Evolutionary conservation across 2,888 invertebrate genomes (phyloP).

Genomic region (Trimorus sp.): DNA sequence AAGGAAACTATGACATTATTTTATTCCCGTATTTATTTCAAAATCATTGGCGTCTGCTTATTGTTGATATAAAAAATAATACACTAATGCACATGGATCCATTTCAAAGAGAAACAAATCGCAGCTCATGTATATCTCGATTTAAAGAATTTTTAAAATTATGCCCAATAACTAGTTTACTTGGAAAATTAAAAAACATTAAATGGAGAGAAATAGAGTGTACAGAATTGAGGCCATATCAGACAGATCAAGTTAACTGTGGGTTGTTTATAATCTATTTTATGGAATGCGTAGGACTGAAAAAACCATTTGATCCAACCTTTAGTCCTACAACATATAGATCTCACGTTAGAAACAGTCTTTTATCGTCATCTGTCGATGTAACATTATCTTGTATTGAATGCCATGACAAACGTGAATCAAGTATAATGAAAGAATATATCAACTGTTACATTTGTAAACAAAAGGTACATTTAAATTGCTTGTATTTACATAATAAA

Average conservation of each 20-base stretch:
- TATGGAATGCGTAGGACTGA: background rate
- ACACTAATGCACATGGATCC: slow-evolving; percentile 1
- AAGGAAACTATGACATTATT: background rate
- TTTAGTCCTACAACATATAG: background rate
- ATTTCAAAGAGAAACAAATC: background rate
- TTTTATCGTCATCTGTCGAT: too few relatives aligned
- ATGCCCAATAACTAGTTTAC: background rate
- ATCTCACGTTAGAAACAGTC: background rate
- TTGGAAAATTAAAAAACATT: background rate
- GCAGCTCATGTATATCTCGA: background rate
- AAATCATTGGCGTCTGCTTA: background rate
- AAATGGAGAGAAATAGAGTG: background rate
- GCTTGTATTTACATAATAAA: too few relatives aligned
- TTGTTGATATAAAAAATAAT: background rate
- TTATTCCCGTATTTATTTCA: background rate
- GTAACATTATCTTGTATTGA: too few relatives aligned
- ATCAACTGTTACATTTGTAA: too few relatives aligned
- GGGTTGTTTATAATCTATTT: background rate
- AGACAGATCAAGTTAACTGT: background rate
- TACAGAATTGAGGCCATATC: background rate
- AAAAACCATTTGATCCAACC: background rate
- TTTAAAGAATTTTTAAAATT: background rate
- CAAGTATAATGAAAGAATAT: too few relatives aligned
- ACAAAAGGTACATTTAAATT: too few relatives aligned
- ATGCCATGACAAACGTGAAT: too few relatives aligned